Base-by-base conservation (phyloP, 1,140 invertebrate species). In the Listronotus oregonensis region DNA sequence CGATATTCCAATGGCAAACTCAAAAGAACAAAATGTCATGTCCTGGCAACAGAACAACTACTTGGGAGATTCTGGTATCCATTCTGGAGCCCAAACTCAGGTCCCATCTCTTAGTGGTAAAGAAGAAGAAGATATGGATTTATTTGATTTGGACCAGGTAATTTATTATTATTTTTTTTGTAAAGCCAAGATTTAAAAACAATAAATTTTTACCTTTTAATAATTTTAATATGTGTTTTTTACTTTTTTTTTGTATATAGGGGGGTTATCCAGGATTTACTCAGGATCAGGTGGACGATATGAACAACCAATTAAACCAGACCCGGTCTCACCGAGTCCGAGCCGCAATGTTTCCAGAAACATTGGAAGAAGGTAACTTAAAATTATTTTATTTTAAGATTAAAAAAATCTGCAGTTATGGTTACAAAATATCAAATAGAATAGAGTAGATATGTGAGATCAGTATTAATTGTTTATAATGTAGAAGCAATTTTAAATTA, bases 291-390 rank as follows among this genome's bases (percentile, higher is more conserved):
- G 94, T 97, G 70, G 91, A n/a, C n/a, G 91, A 95, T 75, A 96
- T 99, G 90, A 98, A 96, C 80, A 92, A 95, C 75, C 95, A 98
- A 78, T 78, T 98, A 69, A 97, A 92, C 59, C n/a, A n/a, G n/a
- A n/a, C n/a, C 0, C 87, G 96, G 39, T 95, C 95, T 0, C n/a
- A n/a, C n/a, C n/a, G n/a, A n/a, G n/a, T n/a, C n/a, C 87, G 96
- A 21, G 96, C 95, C 6, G 96, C 97, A 31, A 98, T 99, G 96
- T 99, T 98, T 79, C 96, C 96, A 0, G 96, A n/a, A n/a, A n/a
- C 95, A 0, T 79, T 98, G 69, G 96, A 98, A n/a, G n/a, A n/a
- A 81, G 77, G 73, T 67, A 42, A n/a, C n/a, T 27, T 27, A 27
- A 27, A n/a, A 27, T 27, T 3, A 3, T 27, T n/a, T 27, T 27